Base-by-base conservation (phyloP, 2,113 vertebrate species). In the Diglossa brunneiventris region DNA sequence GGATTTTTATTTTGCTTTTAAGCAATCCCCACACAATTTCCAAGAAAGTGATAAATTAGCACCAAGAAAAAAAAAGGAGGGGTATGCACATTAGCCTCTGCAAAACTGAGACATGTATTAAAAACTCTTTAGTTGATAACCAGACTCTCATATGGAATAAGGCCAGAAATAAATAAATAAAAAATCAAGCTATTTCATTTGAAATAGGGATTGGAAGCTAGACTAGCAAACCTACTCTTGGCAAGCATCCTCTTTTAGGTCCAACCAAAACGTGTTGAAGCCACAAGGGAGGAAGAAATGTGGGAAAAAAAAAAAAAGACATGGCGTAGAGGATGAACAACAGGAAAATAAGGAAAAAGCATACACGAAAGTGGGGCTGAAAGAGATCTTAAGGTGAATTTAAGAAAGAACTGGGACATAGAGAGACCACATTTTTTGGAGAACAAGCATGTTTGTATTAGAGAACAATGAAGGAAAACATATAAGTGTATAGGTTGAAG, bases 231-330 rank as follows among this genome's bases (percentile, higher is more conserved):
- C 5, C 7, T 53, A 18, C 6, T 46, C 27, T 35, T 35, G 30
- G 21, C 10, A 61, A 67, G 12, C 3, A 50, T 41, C 7, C 9
- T 53, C 47, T 56, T 69, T 50, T 24, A 68, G 4, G 28, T 69
- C 4, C 41, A 73, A 10, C 2, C 16, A 69, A 88, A 72, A 39
- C 13, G 11, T 55, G 42, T 37, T 53, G 20, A 88, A 83, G 23
- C 15, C 33, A 59, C 16, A 83, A 44, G 6, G 16, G 27, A 70
- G 11, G 35, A 81, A 77, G 13, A 80, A 52, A 35, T 11, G 3
- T 1, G 1, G 4, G 13, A 13, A n/a, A n/a, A 37, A 7, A 1
- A 0, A 3, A 7, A 35, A 33, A 52, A 64, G 5, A 33, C 11
- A 46, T 2, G 2, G 5, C 41, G 10, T 23, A 59, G 19, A 73